Percentiles rank a stretch among this genome's conserved stretches.
phyloP scores from a whole-genome alignment of 2,797 vertebrate genomes.

The Crocodylus rhombifer region DNA sequence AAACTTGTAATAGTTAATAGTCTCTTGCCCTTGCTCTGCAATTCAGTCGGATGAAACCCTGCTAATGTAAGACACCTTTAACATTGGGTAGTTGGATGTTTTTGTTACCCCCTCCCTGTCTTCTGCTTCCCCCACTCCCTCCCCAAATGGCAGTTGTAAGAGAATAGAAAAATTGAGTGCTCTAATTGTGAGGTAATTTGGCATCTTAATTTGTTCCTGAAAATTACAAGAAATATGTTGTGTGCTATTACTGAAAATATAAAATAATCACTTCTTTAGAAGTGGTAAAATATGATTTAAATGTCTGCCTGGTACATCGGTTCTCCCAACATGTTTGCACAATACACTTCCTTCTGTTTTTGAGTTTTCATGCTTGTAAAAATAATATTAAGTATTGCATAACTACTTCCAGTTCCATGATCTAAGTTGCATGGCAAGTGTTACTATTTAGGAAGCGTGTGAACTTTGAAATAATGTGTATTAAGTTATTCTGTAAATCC shows the following conservation, averaged over 20 bases:
- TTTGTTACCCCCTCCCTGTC: neutral
- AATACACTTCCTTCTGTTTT: neutral
- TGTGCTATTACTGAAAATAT: neutral
- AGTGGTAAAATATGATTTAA: constrained; percentile 29
- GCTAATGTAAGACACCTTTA: neutral
- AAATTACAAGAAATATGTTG: neutral
- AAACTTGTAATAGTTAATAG: neutral
- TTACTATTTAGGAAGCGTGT: neutral
- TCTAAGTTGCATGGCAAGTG: neutral
- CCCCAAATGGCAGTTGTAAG: neutral
- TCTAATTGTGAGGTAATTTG: neutral
- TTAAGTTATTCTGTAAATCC: neutral
- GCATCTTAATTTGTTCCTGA: neutral
- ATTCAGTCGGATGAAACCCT: neutral
- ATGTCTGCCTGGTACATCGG: neutral
- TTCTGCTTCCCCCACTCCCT: too few relatives aligned
- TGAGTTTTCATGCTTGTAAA: neutral
- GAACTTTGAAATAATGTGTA: neutral
- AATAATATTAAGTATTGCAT: rapidly evolving
- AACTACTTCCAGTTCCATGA: neutral
- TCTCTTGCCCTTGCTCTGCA: neutral
- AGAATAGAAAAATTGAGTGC: neutral
- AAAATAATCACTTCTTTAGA: neutral
- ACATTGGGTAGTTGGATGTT: neutral
- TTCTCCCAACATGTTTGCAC: neutral